Percentiles rank a stretch among this genome's conserved stretches.
Evolutionary conservation across 2,888 invertebrate species (phyloP).

Genomic region (Drepana falcataria): DNA sequence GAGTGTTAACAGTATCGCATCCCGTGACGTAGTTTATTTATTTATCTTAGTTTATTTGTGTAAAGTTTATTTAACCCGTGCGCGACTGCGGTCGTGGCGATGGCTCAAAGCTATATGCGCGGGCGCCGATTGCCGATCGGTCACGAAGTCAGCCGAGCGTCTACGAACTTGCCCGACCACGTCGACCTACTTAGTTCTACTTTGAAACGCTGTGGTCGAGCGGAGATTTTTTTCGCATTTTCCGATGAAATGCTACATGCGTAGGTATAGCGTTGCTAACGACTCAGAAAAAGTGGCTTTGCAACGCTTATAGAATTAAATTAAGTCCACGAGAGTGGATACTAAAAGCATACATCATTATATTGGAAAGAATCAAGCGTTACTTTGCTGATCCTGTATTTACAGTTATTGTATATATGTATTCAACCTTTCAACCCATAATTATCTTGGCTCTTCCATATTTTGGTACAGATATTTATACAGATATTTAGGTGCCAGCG

Average conservation of each 20-base stretch:
- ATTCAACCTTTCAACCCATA: no score
- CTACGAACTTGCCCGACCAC: constrained; percentile 55
- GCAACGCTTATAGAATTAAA: constrained; percentile 1
- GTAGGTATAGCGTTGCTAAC: constrained; percentile 27
- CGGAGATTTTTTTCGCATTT: constrained; percentile 69
- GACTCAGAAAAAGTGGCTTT: constrained; percentile 26
- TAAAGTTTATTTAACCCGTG: constrained; percentile 35
- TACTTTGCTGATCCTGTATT: no score
- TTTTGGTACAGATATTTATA: no score
- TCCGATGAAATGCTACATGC: constrained; percentile 64
- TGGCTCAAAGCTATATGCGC: constrained; percentile 62
- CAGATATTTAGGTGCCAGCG: no score
- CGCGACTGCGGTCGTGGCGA: constrained; percentile 58
- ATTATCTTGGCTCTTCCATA: no score
- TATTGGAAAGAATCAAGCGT: no score
- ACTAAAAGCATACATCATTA: neutral
- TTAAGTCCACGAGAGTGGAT: neutral
- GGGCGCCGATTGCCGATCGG: constrained; percentile 44
- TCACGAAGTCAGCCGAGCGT: constrained; percentile 49
- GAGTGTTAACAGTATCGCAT: constrained; percentile 41
- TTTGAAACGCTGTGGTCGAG: constrained; percentile 63
- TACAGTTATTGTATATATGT: no score
- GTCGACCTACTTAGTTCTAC: constrained; percentile 70
- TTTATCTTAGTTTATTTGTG: constrained; percentile 21
- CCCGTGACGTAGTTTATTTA: constrained; percentile 52